These are phyloP conservation scores for Tetragonula carbonaria DNA, from an alignment of 2,888 invertebrate genomes.

Conservation along the genomic window DNA sequence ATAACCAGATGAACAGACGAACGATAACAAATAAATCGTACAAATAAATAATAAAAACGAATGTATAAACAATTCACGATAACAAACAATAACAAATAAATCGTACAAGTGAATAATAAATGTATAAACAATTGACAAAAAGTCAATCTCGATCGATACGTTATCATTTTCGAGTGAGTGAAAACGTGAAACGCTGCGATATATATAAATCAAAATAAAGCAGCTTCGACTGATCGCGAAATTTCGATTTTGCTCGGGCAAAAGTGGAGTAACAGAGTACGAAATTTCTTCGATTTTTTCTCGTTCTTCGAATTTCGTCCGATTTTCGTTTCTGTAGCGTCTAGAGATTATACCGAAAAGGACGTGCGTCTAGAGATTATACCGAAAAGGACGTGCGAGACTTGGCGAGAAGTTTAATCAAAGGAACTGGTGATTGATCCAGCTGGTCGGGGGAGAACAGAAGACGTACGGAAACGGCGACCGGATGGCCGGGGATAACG, in stretches of 20 bases:
- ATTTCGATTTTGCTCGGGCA: not conserved
- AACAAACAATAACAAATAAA: no score
- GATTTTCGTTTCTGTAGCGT: not conserved
- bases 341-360: not conserved
- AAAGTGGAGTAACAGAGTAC: not conserved
- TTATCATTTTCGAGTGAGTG: not conserved
- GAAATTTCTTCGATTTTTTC: no score
- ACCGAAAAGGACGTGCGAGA: not conserved
- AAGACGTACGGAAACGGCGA: constrained; percentile 6
- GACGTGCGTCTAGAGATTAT: not conserved
- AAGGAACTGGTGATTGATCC: constrained; percentile 55
- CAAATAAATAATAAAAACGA: not conserved
- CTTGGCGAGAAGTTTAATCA: constrained; percentile 38
- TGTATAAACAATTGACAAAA: not conserved
- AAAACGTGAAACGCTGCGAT: not conserved
- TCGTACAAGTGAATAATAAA: no score
- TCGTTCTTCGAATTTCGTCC: not conserved
- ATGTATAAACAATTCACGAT: no score
- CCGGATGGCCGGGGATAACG: constrained; percentile 11
- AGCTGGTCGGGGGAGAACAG: constrained; percentile 6
- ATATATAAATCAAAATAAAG: not conserved
- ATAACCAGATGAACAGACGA: no score
- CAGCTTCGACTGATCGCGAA: not conserved
- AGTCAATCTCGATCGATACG: not conserved
- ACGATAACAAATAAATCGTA: no score